Percentiles rank a stretch among this genome's conserved stretches.
phyloP scores from a whole-genome alignment of 2,888 invertebrate species.

The Cryptus armator region DNA sequence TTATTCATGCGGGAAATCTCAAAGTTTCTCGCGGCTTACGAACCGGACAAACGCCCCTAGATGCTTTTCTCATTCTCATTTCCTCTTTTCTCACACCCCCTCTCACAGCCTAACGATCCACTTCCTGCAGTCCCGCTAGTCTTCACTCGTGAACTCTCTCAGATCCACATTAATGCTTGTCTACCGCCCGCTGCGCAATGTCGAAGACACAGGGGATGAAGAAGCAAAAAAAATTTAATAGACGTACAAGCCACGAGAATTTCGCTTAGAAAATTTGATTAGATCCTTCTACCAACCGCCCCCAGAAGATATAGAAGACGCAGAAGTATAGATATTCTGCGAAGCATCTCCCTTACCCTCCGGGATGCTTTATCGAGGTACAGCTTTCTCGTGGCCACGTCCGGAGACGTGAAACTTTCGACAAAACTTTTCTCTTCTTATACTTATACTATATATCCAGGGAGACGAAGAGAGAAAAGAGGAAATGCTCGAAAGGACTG shows the following conservation, averaged over 20 bases:
- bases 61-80: slow-evolving; percentile 37
- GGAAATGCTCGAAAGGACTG: slow-evolving; percentile 76
- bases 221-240: slow-evolving; percentile 25
- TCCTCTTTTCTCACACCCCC: slow-evolving; percentile 65
- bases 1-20: slow-evolving; percentile 82
- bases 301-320: slow-evolving; percentile 22
- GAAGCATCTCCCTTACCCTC: background rate
- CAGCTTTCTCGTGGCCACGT: slow-evolving; percentile 71
- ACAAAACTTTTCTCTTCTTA: slow-evolving; percentile 69
- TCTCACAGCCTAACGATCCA: slow-evolving; percentile 76
- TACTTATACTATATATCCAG: slow-evolving; percentile 47
- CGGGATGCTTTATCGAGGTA: slow-evolving; percentile 64
- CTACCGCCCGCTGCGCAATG: slow-evolving; percentile 29
- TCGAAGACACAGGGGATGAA: background rate
- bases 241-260: slow-evolving; percentile 13
- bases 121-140: slow-evolving; percentile 66
- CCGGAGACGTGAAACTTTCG: slow-evolving; percentile 75
- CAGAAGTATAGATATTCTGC: slow-evolving; percentile 25
- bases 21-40: slow-evolving; percentile 60
- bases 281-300: slow-evolving; percentile 19
- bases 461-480: slow-evolving; percentile 55
- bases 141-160: slow-evolving; percentile 15
- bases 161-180: slow-evolving; percentile 48
- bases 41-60: background rate
- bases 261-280: slow-evolving; percentile 30